Conservation (phyloP, 2,888 invertebrate genomes). For the Drosophila neotestacea region DNA sequence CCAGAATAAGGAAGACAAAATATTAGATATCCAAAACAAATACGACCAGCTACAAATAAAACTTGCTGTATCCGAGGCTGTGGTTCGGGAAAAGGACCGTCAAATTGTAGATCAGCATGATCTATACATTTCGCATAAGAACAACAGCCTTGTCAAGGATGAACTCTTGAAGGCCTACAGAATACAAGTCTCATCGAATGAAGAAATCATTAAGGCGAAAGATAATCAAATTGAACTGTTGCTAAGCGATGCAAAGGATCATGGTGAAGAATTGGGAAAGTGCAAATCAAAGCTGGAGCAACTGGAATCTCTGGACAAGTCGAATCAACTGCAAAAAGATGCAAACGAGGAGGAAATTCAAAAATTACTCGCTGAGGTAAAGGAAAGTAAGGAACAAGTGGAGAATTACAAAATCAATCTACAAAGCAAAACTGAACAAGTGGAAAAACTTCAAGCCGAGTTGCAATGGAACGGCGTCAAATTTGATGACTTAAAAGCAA, state of each 20-base stretch:
- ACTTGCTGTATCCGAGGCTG: conserved; percentile 6
- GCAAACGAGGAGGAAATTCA: not conserved
- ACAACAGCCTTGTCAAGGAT: conserved; percentile 20
- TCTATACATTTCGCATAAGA: not conserved
- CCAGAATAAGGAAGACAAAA: not conserved
- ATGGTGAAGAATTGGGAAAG: not conserved
- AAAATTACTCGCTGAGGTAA: not conserved
- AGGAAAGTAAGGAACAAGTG: not conserved
- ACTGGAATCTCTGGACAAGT: not conserved
- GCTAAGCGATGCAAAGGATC: not conserved
- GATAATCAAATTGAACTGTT: conserved; percentile 8
- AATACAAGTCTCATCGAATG: not conserved
- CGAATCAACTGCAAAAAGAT: not conserved
- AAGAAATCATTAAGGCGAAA: conserved; percentile 1
- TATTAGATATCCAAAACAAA: not conserved
- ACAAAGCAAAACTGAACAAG: not conserved
- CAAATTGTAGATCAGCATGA: conserved; percentile 7
- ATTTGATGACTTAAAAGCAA: not conserved
- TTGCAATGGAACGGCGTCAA: not conserved
- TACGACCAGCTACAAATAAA: conserved; percentile 5
- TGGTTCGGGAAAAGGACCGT: conserved; percentile 13
- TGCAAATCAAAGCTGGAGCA: not conserved
- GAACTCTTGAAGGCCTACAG: conserved; percentile 2
- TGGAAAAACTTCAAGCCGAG: conserved; percentile 6
- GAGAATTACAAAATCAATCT: not conserved